phyloP scores from a whole-genome alignment of 53 echinoderm and acorn worm genomes.

The Zoroaster sp. region DNA sequence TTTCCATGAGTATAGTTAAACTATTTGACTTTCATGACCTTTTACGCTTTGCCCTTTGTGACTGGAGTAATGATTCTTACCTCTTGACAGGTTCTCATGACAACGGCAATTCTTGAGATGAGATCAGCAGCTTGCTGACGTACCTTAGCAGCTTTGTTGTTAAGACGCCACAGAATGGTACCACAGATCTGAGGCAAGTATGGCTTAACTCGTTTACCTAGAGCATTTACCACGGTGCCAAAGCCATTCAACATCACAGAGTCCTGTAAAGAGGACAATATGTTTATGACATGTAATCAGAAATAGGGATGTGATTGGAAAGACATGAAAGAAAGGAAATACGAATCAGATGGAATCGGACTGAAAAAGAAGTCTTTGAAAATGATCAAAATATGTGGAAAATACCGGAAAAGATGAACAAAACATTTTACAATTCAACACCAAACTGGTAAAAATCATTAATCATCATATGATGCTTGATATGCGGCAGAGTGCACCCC shows the following conservation, averaged over 20 bases:
- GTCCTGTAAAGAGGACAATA: slow-evolving; percentile 66
- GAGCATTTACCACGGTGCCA: slow-evolving; percentile 96
- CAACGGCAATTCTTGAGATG: slow-evolving; percentile 99
- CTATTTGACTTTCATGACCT: too few species aligned
- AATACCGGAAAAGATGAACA: too few species aligned
- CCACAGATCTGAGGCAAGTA: slow-evolving; percentile 99
- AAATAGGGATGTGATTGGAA: too few species aligned
- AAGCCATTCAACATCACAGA: slow-evolving; percentile 99
- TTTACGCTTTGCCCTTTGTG: too few species aligned
- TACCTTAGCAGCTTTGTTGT: slow-evolving; percentile 99
- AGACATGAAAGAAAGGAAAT: too few species aligned
- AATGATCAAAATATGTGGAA: too few species aligned
- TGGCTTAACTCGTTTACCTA: slow-evolving; percentile 94
- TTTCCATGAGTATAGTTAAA: too few species aligned
- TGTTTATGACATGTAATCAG: background rate
- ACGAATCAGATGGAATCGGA: too few species aligned
- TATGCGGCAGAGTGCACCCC: too few species aligned
- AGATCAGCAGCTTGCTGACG: slow-evolving; percentile 98
- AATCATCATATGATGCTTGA: background rate
- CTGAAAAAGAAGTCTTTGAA: too few species aligned
- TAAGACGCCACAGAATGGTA: slow-evolving; percentile 98
- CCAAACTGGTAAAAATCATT: background rate
- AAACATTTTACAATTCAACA: background rate
- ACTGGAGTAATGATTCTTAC: too few species aligned
- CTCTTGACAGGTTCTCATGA: slow-evolving; percentile 99